Evolutionary conservation across 1,140 invertebrate species (phyloP), one percentile per base, ranked within the genome.

Genomic region (Ips nitidus): DNA sequence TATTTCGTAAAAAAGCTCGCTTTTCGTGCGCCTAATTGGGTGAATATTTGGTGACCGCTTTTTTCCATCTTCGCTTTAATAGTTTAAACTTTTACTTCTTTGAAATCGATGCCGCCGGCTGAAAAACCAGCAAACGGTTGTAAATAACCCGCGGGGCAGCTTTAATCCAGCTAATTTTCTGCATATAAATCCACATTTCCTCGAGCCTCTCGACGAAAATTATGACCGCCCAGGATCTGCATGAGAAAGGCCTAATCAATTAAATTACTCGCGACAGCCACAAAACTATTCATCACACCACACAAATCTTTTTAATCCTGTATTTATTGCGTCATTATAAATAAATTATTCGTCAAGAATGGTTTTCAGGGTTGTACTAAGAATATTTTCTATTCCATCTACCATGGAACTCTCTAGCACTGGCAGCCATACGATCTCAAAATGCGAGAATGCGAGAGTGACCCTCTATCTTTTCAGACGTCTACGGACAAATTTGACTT

Each of bases 251-350:
- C 58, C 64, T 70, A 74, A 74, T 74, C 73, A 74, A 74, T 74
- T 74, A 74, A 74, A 74, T 74, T 71, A 69, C 65, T 59, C 66
- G 41, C 45, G 71, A 73, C 71, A 70, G 74, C 56, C 71, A 41
- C 62, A 47, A 61, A 47, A 68, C 72, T 73, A 78, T 79, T 77
- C 74, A 79, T 78, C 77, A 78, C 74, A 78, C 78, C 76, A 77
- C 77, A 78, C 78, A 78, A 79, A 79, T 79, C 77, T 77, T 76
- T 75, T 76, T 79, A 79, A 79, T 79, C 78, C 76, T 75, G 74
- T 78, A 78, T 79, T 79, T 79, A 79, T 78, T 75, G 73, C 75
- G 74, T 76, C 76, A 78, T 79, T 78, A 79, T 75, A 77, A 77
- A 79, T 79, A 79, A 79, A 79, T 79, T 79, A 77, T 77, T 77